phyloP scores from a whole-genome alignment of 2,113 vertebrate species.

The Leptosomus discolor region DNA sequence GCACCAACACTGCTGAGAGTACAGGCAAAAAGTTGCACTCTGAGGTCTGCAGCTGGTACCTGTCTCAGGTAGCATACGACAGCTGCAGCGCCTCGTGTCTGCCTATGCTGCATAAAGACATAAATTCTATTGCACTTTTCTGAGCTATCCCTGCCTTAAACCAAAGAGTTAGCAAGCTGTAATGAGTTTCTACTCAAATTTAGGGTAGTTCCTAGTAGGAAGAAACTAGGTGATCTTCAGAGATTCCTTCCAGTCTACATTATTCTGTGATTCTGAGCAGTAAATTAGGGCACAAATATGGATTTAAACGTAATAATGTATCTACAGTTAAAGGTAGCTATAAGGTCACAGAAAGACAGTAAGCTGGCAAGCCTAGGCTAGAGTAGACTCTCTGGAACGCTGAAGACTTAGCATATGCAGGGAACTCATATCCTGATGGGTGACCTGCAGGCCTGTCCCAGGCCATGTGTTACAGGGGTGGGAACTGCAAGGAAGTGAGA shows the following conservation, averaged over 20 bases:
- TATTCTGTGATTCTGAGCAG: neutral
- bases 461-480: neutral
- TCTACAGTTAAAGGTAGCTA: neutral
- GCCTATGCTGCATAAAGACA: neutral
- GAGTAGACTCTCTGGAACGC: neutral
- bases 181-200: neutral
- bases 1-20: neutral
- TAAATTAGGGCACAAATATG: neutral
- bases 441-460: neutral
- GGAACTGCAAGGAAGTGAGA: neutral
- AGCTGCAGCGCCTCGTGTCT: neutral
- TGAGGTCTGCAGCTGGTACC: neutral
- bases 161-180: neutral
- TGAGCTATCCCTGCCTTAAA: neutral
- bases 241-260: neutral
- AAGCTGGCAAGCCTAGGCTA: neutral
- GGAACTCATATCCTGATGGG: neutral
- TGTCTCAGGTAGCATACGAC: neutral
- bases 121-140: neutral
- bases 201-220: neutral
- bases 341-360: neutral
- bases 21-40: neutral
- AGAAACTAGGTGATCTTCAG: neutral
- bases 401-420: rapidly evolving
- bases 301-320: neutral